Evolutionary conservation across 2,113 vertebrate species (phyloP).

Genomic region (Thalassarche chlororhynchos): DNA sequence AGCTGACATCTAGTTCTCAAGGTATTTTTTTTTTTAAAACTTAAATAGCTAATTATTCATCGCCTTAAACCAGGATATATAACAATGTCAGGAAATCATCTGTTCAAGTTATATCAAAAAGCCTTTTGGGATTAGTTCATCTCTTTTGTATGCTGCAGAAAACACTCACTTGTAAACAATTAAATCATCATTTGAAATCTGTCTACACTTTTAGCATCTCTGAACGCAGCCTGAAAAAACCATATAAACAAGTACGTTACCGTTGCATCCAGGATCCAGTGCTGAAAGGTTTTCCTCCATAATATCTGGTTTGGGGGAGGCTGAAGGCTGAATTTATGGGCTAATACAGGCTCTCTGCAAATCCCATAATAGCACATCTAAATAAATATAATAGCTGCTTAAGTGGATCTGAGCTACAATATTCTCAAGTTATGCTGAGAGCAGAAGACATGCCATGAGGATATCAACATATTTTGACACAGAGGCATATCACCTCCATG

Average conservation of each 20-base stretch:
- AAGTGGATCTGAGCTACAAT: background rate
- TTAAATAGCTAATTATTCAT: constrained; percentile 73
- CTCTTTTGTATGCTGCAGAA: constrained; percentile 57
- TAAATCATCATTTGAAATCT: constrained; percentile 70
- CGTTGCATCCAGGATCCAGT: background rate
- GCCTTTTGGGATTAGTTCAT: constrained; percentile 44
- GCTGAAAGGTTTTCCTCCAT: background rate
- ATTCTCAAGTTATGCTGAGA: background rate
- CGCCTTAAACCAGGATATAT: constrained; percentile 69
- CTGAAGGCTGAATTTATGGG: background rate
- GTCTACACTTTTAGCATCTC: constrained; percentile 15
- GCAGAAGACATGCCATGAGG: background rate
- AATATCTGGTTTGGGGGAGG: background rate
- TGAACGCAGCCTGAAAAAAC: background rate
- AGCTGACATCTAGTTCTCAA: constrained; percentile 71
- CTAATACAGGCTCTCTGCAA: background rate
- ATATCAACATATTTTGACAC: background rate
- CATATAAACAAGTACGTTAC: background rate
- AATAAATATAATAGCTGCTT: background rate
- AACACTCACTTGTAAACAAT: constrained; percentile 71
- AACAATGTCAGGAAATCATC: constrained; percentile 66
- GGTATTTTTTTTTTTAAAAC: constrained; percentile 69
- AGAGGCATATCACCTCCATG: background rate
- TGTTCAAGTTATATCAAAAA: constrained; percentile 62
- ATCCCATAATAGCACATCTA: background rate